Evolutionary conservation across 1,140 invertebrate genomes (phyloP).

Genomic region (Planococcus citri): DNA sequence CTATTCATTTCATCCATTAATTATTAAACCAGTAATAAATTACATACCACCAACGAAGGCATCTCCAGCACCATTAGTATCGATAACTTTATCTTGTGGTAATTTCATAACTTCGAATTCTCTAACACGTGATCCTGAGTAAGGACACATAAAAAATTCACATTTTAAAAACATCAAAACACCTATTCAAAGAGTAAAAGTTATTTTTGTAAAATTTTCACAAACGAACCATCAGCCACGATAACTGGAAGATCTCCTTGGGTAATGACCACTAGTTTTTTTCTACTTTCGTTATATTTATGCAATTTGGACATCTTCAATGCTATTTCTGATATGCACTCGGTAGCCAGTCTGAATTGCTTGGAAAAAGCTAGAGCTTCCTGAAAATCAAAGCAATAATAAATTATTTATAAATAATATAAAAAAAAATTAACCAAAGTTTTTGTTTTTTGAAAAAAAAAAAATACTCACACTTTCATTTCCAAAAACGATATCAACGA

Average conservation of each 20-base stretch:
- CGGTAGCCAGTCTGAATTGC: constrained; percentile 54
- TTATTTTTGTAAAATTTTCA: too few species aligned
- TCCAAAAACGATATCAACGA: constrained; percentile 91
- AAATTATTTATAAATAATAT: too few species aligned
- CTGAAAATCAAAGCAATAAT: constrained; percentile 35
- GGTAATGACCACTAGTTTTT: constrained; percentile 79
- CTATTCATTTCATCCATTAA: too few species aligned
- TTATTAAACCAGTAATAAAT: too few species aligned
- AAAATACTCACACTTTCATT: constrained; percentile 71
- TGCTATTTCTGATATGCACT: constrained; percentile 73
- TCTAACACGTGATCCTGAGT: constrained; percentile 45
- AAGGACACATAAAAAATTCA: too few species aligned
- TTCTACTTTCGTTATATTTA: constrained; percentile 56
- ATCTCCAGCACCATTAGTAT: constrained; percentile 98
- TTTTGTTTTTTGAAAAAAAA: neutral
- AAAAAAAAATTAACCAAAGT: constrained; percentile 18
- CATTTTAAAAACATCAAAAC: too few species aligned
- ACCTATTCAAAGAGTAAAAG: too few species aligned
- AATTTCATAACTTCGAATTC: constrained; percentile 62
- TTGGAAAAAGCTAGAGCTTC: constrained; percentile 78
- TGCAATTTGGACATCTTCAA: constrained; percentile 51
- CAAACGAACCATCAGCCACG: constrained; percentile 49
- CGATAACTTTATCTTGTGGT: constrained; percentile 67
- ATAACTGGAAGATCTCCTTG: constrained; percentile 78
- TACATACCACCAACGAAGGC: constrained; percentile 81